Conservation (phyloP, 2,797 vertebrate species). For the Botia almorhae region DNA sequence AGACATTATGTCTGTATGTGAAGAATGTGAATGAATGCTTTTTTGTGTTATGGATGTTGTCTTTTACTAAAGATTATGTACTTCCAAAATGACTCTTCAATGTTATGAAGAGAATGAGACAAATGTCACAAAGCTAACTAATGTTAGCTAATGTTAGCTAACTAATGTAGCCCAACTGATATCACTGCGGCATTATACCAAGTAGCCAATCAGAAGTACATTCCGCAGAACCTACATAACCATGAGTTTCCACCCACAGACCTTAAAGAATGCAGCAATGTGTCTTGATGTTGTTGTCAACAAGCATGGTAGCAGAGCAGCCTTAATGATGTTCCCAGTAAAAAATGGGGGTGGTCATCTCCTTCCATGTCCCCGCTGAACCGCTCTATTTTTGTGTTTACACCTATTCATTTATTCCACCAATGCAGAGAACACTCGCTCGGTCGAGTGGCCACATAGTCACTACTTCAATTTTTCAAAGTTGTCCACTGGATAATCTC, state of each 20-base stretch:
- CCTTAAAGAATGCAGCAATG: constrained; percentile 10
- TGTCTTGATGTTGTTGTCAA: constrained; percentile 6
- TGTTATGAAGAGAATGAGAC: neutral
- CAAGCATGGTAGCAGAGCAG: constrained; percentile 3
- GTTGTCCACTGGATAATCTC: constrained; percentile 14
- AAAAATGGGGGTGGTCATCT: neutral
- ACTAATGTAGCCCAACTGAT: neutral
- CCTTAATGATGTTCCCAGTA: constrained; percentile 21
- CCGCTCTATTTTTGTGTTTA: constrained; percentile 48
- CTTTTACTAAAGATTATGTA: neutral
- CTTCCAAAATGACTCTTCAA: neutral
- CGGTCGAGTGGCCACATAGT: constrained; percentile 16
- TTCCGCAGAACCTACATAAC: neutral
- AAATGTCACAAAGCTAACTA: neutral
- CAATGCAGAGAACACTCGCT: constrained; percentile 41
- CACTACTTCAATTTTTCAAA: constrained; percentile 1
- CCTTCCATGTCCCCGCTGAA: constrained; percentile 34
- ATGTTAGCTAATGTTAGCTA: neutral
- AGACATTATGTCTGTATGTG: neutral
- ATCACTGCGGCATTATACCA: neutral
- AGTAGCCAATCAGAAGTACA: constrained; percentile 7
- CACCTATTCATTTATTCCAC: constrained; percentile 38
- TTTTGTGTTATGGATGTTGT: constrained; percentile 2
- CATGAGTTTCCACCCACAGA: constrained; percentile 31
- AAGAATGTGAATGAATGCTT: neutral